Percentiles rank a stretch among this genome's conserved stretches.
Evolutionary conservation across 35 echinoderm and acorn worm species (phyloP).

Genomic region (Nesometra sesokonis): DNA sequence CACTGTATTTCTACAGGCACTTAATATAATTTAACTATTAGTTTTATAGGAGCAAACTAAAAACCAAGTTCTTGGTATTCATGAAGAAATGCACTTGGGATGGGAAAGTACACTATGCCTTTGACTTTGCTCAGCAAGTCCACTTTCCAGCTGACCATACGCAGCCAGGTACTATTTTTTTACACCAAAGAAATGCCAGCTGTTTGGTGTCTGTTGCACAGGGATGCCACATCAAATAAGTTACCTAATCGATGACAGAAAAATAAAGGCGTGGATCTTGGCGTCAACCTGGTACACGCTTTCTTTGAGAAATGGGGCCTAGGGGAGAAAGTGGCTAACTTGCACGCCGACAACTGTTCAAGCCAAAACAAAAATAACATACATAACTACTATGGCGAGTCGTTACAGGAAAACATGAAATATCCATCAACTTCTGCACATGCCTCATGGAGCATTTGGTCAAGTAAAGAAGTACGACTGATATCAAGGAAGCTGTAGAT

Average conservation of each 20-base stretch:
- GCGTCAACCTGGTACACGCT: not conserved
- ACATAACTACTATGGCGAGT: not conserved
- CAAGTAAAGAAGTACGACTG: not conserved
- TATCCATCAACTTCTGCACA: not conserved
- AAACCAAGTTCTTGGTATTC: too few relatives aligned
- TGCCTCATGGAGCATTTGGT: not conserved
- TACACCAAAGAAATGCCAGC: too few relatives aligned
- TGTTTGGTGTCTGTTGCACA: too few relatives aligned
- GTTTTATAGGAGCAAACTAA: too few relatives aligned
- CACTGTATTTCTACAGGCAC: too few relatives aligned
- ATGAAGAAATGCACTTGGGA: too few relatives aligned
- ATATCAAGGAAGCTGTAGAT: not conserved
- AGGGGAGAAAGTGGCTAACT: not conserved
- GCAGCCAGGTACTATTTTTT: too few relatives aligned
- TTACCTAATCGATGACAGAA: not conserved
- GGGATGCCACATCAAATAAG: not conserved
- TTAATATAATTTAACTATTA: too few relatives aligned
- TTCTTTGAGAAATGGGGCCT: not conserved
- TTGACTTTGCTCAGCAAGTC: too few relatives aligned
- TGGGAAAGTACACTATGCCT: too few relatives aligned
- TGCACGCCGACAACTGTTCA: conserved; percentile 19
- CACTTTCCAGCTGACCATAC: too few relatives aligned
- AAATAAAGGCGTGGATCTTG: not conserved
- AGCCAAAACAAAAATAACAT: conserved; percentile 10
- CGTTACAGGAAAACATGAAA: not conserved